A percentile compares a stretch with the other conserved stretches of the same genome.
These are phyloP conservation scores for Nomada ferruginata DNA, from an alignment of 2,888 invertebrate genomes.

Conservation along the genomic window DNA sequence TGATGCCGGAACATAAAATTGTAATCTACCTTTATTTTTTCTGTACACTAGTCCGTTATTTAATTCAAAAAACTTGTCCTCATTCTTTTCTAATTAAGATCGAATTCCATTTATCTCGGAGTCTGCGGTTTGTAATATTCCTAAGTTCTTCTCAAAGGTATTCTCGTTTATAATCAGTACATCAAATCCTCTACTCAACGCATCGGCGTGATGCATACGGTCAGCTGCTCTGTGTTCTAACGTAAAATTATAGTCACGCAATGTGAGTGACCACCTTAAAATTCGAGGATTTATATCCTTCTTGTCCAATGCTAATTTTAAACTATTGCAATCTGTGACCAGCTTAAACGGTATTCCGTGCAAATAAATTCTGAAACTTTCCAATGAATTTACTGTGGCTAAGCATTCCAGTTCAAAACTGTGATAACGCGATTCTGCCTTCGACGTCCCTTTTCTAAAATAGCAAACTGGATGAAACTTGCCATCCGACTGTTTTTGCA, in stretches of 20 bases:
- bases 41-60: slow-evolving; percentile 21
- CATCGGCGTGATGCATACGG: slow-evolving; percentile 21
- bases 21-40: not conserved
- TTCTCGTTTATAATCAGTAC: slow-evolving; percentile 12
- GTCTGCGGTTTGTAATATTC: slow-evolving; percentile 17
- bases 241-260: slow-evolving; percentile 7
- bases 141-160: slow-evolving; percentile 27
- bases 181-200: not conserved
- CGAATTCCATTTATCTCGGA: not conserved
- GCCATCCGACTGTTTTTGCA: slow-evolving; percentile 2
- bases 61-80: slow-evolving; percentile 12
- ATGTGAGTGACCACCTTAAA: slow-evolving; percentile 33
- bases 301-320: slow-evolving; percentile 67
- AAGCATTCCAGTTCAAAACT: slow-evolving; percentile 77
- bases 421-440: slow-evolving; percentile 71
- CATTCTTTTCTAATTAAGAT: not conserved
- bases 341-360: slow-evolving; percentile 71
- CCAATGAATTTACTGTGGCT: slow-evolving; percentile 62
- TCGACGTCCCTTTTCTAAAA: slow-evolving; percentile 73
- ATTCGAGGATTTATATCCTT: slow-evolving; percentile 71
- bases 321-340: slow-evolving; percentile 72
- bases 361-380: slow-evolving; percentile 71
- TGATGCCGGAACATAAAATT: slow-evolving; percentile 6
- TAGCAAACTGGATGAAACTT: slow-evolving; percentile 74
- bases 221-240: slow-evolving; percentile 9